A percentile compares a stretch with the other conserved stretches of the same genome.
phyloP scores from a whole-genome alignment of 2,797 vertebrate genomes.

The Carcharodon carcharias region DNA sequence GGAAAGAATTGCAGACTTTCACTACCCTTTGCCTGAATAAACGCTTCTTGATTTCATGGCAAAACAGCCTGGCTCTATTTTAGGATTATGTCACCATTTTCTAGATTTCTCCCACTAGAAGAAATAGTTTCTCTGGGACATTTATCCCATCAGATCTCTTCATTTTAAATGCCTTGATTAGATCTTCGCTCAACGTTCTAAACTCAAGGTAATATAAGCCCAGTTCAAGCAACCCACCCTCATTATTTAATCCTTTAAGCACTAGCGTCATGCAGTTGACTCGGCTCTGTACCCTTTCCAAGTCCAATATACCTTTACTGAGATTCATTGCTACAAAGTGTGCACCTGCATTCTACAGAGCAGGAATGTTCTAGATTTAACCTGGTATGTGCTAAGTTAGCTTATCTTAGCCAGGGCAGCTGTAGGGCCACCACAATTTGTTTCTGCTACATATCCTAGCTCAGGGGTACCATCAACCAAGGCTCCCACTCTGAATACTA shows the following conservation, averaged over 20 bases:
- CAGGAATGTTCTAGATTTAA: not conserved
- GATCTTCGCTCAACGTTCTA: not conserved
- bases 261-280: not conserved
- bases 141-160: not conserved
- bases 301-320: not conserved
- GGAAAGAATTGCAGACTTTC: not conserved
- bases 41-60: not conserved
- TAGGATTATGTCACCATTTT: not conserved
- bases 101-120: not conserved
- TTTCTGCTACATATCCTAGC: too few relatives aligned
- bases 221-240: not conserved
- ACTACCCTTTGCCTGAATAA: not conserved
- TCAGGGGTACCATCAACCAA: not conserved
- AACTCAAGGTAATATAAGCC: not conserved
- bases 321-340: not conserved
- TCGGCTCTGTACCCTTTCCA: not conserved
- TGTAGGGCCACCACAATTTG: not conserved
- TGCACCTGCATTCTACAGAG: not conserved
- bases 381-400: not conserved
- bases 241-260: not conserved
- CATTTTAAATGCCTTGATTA: not conserved
- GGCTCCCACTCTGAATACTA: not conserved
- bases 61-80: not conserved
- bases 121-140: not conserved
- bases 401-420: not conserved